Base-by-base conservation (phyloP, 2,797 vertebrate species). In the Austrolebias charrua region DNA sequence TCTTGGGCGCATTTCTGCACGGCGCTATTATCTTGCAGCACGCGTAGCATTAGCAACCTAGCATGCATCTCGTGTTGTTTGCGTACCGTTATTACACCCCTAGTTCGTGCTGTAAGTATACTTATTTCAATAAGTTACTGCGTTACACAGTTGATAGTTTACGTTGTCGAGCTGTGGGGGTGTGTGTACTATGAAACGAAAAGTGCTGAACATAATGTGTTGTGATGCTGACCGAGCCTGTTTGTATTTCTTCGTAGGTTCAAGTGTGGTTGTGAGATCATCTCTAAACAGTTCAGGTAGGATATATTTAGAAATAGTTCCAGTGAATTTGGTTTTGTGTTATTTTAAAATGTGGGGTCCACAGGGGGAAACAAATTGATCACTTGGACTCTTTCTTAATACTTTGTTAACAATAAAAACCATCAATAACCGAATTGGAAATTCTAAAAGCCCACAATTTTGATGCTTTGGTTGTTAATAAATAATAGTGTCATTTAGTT, bases 221-320 rank as follows among this genome's bases (percentile, higher is more conserved):
- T 20, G 28, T 50, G 48, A 50, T 50, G 20, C 48, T 28, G 24
- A 50, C 55, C 47, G 15, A 19, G 20, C 18, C 33, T 50, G 20
- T 50, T 42, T 60, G 35, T 40, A 19, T 18, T 57, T 57, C 42
- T 42, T 50, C 33, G 15, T 42, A 29, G 58, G 16, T n/a, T 46
- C 44, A 46, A 46, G 44, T 18, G 44, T 6, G 44, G 44, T 46
- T 46, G 42, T 43, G 42, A 46, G 16, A 16, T 46, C 44, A 46
- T 46, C 44, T 46, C 15, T 5, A 46, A 46, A 46, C 16, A 46
- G 44, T 46, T 46, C 44, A 46, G 16, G 44, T 46, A n/a, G 44
- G 44, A 50, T 4, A 54, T 48, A 60, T 43, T 49, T 11, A n/a
- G n/a, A n/a, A n/a, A n/a, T n/a, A n/a, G n/a, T n/a, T n/a, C n/a